Evolutionary conservation across 2,113 vertebrate genomes (phyloP), one percentile per base, ranked within the genome.

Genomic region (Abramis brama): DNA sequence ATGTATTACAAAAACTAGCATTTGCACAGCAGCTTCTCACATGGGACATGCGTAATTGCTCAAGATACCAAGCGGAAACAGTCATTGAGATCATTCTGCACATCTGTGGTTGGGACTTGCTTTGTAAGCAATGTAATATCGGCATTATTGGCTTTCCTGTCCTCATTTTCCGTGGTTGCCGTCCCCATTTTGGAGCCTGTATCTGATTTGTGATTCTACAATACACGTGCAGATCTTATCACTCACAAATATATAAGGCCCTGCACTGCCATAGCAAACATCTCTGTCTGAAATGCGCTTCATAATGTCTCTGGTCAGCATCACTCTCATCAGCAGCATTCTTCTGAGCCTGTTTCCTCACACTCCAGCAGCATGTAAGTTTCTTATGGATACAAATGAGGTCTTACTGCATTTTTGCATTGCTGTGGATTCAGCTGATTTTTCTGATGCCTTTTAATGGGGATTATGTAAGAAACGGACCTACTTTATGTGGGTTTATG

Each of bases 111-210:
- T 87, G 25, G 4, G 3, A 39, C 71, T 27, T 87, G 89, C 88
- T 80, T 59, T 25, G 71, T 85, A n/a, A 84, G 88, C 87, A 89
- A 74, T 21, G n/a, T 43, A 85, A 79, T 33, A 9, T 86, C 90
- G 73, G 59, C 78, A 84, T 50, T 9, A 79, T 13, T 87, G 75
- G 64, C 81, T 83, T 94, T 95, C 92, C 94, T 94, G 94, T 93
- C 89, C 93, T 85, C 90, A 92, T 91, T 87, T 78, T 73, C 30
- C 25, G 82, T 7, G 70, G 60, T 33, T 50, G 27, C 43, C 84
- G 87, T 87, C 85, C 89, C 39, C 85, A 78, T 88, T 90, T 83
- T 39, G 23, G 25, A 62, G 21, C 59, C 73, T 70, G 36, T 68
- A 87, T 39, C 21, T 73, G 74, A 45, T 50, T 77, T 80, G 66